Conservation (phyloP, 2,113 vertebrate genomes). For the Quiscalus mexicanus region DNA sequence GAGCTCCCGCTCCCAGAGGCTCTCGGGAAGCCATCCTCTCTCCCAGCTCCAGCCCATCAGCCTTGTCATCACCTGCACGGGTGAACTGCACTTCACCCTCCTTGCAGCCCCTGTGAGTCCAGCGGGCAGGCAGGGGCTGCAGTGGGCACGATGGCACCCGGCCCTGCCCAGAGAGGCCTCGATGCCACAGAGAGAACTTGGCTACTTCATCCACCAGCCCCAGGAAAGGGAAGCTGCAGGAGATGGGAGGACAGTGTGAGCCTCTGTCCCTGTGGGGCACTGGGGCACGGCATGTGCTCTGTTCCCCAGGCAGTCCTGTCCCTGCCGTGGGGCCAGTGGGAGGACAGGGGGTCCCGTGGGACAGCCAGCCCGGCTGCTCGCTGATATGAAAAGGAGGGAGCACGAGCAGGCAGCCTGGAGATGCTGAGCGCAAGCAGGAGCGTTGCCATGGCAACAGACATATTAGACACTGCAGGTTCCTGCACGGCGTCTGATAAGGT, state of each 20-base stretch:
- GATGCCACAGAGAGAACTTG: background rate
- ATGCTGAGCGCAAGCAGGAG: slow-evolving; percentile 73
- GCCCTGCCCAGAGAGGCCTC: background rate
- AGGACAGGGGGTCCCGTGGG: background rate
- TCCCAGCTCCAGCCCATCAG: slow-evolving; percentile 34
- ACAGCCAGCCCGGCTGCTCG: slow-evolving; percentile 37
- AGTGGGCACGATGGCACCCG: background rate
- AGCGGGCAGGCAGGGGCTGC: background rate
- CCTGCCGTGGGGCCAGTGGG: background rate
- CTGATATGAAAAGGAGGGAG: slow-evolving; percentile 24
- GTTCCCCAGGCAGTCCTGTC: background rate
- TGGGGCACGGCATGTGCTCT: background rate
- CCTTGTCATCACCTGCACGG: slow-evolving; percentile 5
- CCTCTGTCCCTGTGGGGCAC: background rate
- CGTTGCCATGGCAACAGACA: slow-evolving; percentile 78
- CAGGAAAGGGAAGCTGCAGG: background rate
- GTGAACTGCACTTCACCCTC: slow-evolving; percentile 41
- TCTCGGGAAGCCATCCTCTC: background rate
- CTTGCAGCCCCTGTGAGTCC: background rate
- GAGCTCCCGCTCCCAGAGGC: background rate
- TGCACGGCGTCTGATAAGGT: slow-evolving; percentile 81
- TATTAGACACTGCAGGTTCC: slow-evolving; percentile 79
- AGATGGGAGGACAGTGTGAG: accelerated
- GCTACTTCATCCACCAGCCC: background rate
- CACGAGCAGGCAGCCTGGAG: slow-evolving; percentile 46